phyloP scores from a whole-genome alignment of 2,113 vertebrate species.

The Neoarius graeffei region DNA sequence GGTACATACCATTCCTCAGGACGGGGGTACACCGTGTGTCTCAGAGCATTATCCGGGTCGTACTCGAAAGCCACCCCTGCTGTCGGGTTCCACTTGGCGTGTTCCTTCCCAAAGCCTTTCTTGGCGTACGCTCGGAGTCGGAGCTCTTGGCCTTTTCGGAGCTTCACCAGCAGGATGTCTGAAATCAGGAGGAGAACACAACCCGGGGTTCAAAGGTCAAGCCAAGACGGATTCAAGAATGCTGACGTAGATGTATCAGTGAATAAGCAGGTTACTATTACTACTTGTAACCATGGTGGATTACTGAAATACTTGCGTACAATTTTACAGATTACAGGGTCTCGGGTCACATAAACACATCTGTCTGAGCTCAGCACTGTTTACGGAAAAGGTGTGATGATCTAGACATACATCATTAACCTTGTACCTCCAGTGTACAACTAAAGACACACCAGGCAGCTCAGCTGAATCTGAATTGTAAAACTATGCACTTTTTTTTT shows the following conservation, averaged over 20 bases:
- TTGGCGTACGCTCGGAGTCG: conserved; percentile 92
- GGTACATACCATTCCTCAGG: conserved; percentile 89
- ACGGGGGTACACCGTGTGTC: conserved; percentile 94
- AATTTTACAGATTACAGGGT: background rate
- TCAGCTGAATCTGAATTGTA: background rate
- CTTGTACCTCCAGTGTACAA: background rate
- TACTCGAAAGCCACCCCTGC: conserved; percentile 96
- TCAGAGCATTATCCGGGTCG: conserved; percentile 90
- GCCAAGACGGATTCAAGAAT: background rate
- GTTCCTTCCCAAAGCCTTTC: conserved; percentile 97
- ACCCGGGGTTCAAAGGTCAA: conserved; percentile 1
- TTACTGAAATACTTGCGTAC: background rate
- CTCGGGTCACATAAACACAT: background rate
- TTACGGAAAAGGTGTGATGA: background rate
- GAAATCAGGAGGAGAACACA: background rate
- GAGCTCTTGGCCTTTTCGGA: conserved; percentile 95
- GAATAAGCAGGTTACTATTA: background rate
- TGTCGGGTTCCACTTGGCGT: conserved; percentile 98
- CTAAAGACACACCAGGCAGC: background rate
- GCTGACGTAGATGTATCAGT: background rate
- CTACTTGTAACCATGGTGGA: background rate
- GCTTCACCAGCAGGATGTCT: conserved; percentile 97
- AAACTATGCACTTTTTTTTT: background rate
- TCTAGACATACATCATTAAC: background rate
- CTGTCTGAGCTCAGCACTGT: background rate